Conservation (phyloP, 92 coral and sea anemone species). For the Zoanthus solanderi region DNA sequence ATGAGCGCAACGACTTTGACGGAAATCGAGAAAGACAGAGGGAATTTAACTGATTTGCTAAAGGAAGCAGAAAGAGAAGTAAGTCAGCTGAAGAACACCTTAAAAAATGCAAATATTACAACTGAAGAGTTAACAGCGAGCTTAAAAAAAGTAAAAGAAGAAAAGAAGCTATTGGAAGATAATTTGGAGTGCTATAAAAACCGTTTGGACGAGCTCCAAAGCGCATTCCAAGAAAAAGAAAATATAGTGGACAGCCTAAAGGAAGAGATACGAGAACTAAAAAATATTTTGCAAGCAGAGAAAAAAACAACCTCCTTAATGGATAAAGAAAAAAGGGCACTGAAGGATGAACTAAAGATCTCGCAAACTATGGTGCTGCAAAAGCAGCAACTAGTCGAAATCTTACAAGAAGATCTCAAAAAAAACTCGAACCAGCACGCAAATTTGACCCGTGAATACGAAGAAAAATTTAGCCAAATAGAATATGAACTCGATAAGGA, state of each 20-base stretch:
- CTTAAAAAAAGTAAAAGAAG: slow-evolving; percentile 67
- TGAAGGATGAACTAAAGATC: slow-evolving; percentile 59
- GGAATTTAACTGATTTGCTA: slow-evolving; percentile 77
- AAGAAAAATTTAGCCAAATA: slow-evolving; percentile 72
- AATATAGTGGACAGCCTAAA: slow-evolving; percentile 25
- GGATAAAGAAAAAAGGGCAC: slow-evolving; percentile 45
- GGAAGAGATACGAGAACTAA: slow-evolving; percentile 12
- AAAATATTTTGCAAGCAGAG: slow-evolving; percentile 11
- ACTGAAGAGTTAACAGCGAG: slow-evolving; percentile 72
- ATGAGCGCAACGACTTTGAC: slow-evolving; percentile 93
- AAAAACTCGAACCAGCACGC: slow-evolving; percentile 24
- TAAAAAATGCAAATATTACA: slow-evolving; percentile 70
- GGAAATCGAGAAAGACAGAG: slow-evolving; percentile 85
- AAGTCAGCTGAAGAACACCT: slow-evolving; percentile 73
- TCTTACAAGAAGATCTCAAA: slow-evolving; percentile 59
- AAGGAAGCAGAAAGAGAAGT: slow-evolving; percentile 94
- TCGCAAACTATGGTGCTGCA: slow-evolving; percentile 62
- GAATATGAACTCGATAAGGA: slow-evolving; percentile 68
- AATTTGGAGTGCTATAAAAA: slow-evolving; percentile 64
- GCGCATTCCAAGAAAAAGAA: slow-evolving; percentile 44
- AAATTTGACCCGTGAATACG: slow-evolving; percentile 45
- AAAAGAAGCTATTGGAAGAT: slow-evolving; percentile 62
- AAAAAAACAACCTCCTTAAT: not conserved
- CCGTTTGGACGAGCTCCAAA: slow-evolving; percentile 67
- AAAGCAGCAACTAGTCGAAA: slow-evolving; percentile 47